Evolutionary conservation across 2,797 vertebrate genomes (phyloP).

Genomic region (Poecilia picta): DNA sequence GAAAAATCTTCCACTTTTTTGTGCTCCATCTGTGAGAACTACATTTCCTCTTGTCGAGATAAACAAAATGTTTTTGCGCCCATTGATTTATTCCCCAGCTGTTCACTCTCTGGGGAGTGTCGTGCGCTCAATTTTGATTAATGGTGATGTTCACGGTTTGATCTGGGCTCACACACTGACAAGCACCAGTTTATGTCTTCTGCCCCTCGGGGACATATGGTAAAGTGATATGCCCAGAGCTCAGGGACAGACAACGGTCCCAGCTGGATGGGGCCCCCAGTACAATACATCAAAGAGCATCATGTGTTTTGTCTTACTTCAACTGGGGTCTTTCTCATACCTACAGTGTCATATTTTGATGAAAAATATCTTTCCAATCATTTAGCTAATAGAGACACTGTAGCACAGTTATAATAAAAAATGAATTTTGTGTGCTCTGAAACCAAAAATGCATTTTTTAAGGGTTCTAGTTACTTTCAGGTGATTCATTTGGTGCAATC

Average conservation of each 20-base stretch:
- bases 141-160: constrained; percentile 56
- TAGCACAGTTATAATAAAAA: background rate
- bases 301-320: constrained; percentile 39
- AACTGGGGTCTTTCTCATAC: constrained; percentile 19
- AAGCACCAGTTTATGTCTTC: constrained; percentile 43
- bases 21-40: background rate
- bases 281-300: constrained; percentile 59
- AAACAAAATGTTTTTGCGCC: constrained; percentile 14
- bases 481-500: background rate
- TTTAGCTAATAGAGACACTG: background rate
- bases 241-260: constrained; percentile 36
- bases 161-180: constrained; percentile 42
- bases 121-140: constrained; percentile 71
- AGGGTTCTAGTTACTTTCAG: background rate
- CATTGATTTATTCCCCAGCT: constrained; percentile 42
- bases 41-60: constrained; percentile 17
- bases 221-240: constrained; percentile 52
- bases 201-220: constrained; percentile 39
- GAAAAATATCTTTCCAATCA: background rate
- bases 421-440: background rate
- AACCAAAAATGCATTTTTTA: background rate
- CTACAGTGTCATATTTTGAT: constrained; percentile 9
- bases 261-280: constrained; percentile 30
- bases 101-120: constrained; percentile 56
- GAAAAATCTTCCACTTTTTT: constrained; percentile 6